Percentiles rank a stretch among this genome's conserved stretches.
Evolutionary conservation across 2,888 invertebrate species (phyloP).

Genomic region (Trissolcus japonicus): DNA sequence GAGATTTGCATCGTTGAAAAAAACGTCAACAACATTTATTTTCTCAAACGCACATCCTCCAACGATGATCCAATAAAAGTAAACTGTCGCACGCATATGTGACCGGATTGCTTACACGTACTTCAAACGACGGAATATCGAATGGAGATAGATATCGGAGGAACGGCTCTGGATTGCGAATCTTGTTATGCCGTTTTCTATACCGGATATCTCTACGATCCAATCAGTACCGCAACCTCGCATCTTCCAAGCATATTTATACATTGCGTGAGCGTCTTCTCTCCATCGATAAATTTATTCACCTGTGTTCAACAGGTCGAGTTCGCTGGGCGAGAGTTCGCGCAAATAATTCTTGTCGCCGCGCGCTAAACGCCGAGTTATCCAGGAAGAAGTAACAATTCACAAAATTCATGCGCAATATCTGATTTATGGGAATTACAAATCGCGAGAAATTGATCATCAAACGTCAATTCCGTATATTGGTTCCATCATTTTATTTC

Average conservation of each 20-base stretch:
- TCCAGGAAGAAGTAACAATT: slow-evolving; percentile 34
- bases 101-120: slow-evolving; percentile 43
- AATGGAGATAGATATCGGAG: slow-evolving; percentile 61
- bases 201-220: slow-evolving; percentile 59
- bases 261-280: slow-evolving; percentile 56
- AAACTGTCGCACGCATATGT: slow-evolving; percentile 47
- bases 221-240: slow-evolving; percentile 60
- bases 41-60: slow-evolving; percentile 10
- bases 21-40: too few species aligned
- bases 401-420: slow-evolving; percentile 1
- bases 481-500: too few species aligned
- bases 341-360: slow-evolving; percentile 61
- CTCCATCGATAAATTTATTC: slow-evolving; percentile 62
- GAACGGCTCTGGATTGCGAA: slow-evolving; percentile 62
- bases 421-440: not conserved
- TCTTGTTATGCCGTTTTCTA: slow-evolving; percentile 62
- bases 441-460: too few species aligned
- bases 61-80: slow-evolving; percentile 59
- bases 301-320: slow-evolving; percentile 59
- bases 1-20: too few species aligned
- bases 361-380: slow-evolving; percentile 51
- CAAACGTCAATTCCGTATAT: too few species aligned
- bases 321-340: slow-evolving; percentile 55
- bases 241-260: slow-evolving; percentile 52
- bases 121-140: slow-evolving; percentile 59